A percentile compares a stretch with the other conserved stretches of the same genome.
Conservation (phyloP, 1,140 invertebrate species). For the Oryctes rhinoceros region DNA sequence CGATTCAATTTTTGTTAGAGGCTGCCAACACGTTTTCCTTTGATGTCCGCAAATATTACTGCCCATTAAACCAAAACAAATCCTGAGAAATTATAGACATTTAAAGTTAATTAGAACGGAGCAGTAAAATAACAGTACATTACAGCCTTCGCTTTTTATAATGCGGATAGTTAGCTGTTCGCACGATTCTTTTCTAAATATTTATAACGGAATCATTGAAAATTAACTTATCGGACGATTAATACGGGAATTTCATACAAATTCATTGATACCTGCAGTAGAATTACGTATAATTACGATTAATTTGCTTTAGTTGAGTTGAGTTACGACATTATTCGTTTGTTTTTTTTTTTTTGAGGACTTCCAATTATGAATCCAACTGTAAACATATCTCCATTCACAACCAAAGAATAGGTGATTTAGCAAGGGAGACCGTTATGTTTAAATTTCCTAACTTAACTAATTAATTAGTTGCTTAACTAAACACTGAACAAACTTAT, state of each 20-base stretch:
- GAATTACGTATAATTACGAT: background rate
- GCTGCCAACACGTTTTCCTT: background rate
- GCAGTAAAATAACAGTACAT: constrained; percentile 5
- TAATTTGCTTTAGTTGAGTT: background rate
- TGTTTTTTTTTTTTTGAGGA: no score
- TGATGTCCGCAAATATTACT: background rate
- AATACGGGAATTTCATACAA: constrained; percentile 12
- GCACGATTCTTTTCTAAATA: constrained; percentile 11
- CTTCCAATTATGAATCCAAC: no score
- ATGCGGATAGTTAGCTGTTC: background rate
- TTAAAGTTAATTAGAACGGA: background rate
- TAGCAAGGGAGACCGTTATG: no score
- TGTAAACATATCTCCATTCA: no score
- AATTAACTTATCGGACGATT: background rate
- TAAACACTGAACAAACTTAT: no score
- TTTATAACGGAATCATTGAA: background rate
- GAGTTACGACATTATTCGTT: background rate
- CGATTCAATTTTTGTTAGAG: no score
- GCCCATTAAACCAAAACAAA: background rate
- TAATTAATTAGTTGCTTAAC: no score
- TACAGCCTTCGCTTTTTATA: background rate
- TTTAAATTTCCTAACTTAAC: no score
- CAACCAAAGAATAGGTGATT: no score
- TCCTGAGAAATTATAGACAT: background rate
- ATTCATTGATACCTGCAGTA: background rate